A percentile compares a stretch with the other conserved stretches of the same genome.
These are phyloP conservation scores for Scaptomyza parva DNA, from an alignment of 2,888 invertebrate genomes.

Conservation along the genomic window DNA sequence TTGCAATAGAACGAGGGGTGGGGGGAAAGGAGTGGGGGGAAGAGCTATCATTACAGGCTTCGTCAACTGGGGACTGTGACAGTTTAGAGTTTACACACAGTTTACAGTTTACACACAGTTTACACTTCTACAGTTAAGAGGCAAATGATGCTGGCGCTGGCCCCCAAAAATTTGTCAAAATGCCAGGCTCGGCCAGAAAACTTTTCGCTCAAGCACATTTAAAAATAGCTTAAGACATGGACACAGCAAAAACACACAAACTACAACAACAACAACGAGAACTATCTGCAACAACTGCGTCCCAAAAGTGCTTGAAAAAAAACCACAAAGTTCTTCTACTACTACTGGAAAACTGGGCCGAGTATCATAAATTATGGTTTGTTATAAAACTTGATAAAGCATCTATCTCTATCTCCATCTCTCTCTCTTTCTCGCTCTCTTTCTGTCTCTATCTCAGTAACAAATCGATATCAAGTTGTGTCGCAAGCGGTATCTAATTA, in stretches of 20 bases:
- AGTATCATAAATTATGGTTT: constrained; percentile 75
- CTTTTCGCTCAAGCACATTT: constrained; percentile 65
- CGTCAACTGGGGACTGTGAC: constrained; percentile 34
- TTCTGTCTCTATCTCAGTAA: constrained; percentile 4
- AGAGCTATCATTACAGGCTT: constrained; percentile 9
- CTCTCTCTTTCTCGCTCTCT: no score
- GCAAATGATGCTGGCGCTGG: constrained; percentile 45
- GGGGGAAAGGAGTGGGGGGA: neutral
- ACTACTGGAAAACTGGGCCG: constrained; percentile 22
- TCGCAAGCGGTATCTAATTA: constrained; percentile 31
- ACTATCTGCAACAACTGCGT: constrained; percentile 29
- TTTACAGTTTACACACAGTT: constrained; percentile 8
- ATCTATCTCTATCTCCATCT: neutral
- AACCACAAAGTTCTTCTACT: constrained; percentile 52
- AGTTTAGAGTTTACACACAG: constrained; percentile 31
- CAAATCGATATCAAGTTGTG: constrained; percentile 49
- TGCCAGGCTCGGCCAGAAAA: constrained; percentile 47
- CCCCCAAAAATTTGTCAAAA: constrained; percentile 58
- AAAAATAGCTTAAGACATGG: constrained; percentile 78
- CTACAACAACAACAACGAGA: constrained; percentile 26
- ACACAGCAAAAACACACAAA: constrained; percentile 20
- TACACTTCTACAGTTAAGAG: constrained; percentile 48
- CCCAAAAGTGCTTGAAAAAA: constrained; percentile 39
- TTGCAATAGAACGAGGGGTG: no score
- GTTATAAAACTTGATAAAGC: constrained; percentile 65